Evolutionary conservation across 2,888 invertebrate genomes (phyloP).

Genomic region (Tribolium freemani): DNA sequence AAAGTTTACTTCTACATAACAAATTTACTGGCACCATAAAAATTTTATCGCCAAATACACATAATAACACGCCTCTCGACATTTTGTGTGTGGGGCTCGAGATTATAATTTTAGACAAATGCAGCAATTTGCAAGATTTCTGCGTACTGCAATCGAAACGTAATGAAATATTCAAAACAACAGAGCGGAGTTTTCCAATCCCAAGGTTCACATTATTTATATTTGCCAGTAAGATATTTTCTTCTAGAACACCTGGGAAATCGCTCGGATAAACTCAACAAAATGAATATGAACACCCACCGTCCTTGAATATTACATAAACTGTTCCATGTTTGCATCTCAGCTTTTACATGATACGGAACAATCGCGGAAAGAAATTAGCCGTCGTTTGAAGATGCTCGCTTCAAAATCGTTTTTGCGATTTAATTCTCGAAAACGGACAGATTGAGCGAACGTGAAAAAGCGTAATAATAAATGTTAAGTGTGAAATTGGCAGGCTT

Average conservation of each 20-base stretch:
- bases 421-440: background rate
- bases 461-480: slow-evolving; percentile 21
- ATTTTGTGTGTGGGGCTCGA: background rate
- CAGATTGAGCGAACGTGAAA: background rate
- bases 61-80: slow-evolving; percentile 20
- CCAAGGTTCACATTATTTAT: slow-evolving; percentile 53
- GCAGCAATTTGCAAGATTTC: slow-evolving; percentile 48
- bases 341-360: slow-evolving; percentile 10
- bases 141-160: slow-evolving; percentile 49
- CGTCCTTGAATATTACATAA: slow-evolving; percentile 41
- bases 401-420: background rate
- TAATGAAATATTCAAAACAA: slow-evolving; percentile 54
- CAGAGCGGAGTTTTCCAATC: slow-evolving; percentile 44
- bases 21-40: slow-evolving; percentile 37
- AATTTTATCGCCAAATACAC: slow-evolving; percentile 22
- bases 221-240: slow-evolving; percentile 51
- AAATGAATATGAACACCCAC: slow-evolving; percentile 49
- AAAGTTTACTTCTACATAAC: slow-evolving; percentile 34
- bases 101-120: slow-evolving; percentile 42
- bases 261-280: slow-evolving; percentile 48
- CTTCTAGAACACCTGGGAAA: slow-evolving; percentile 55
- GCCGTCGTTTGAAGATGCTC: background rate
- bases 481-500: slow-evolving; percentile 20
- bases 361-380: background rate
- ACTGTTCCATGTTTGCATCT: slow-evolving; percentile 21